Evolutionary conservation across 37 sponge, comb jelly and placozoan genomes (phyloP).

Genomic region (Spongia lamella): DNA sequence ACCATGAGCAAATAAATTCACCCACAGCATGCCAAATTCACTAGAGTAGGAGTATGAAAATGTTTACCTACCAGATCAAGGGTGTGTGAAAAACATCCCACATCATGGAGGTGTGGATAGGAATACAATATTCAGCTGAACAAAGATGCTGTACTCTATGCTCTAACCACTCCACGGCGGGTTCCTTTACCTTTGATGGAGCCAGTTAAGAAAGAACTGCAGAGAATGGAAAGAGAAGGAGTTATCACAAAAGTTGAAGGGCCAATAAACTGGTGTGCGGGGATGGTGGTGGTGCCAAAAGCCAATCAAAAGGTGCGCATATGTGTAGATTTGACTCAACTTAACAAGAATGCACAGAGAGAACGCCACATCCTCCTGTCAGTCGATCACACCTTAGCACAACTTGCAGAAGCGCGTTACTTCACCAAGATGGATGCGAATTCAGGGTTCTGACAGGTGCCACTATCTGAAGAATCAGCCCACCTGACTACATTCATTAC

Average conservation of each 20-base stretch:
- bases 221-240: conserved; percentile 5
- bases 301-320: conserved; percentile 5
- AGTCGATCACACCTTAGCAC: neutral
- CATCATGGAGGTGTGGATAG: too few species aligned
- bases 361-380: neutral
- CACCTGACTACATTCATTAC: conserved; percentile 20
- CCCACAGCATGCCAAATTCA: too few species aligned
- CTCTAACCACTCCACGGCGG: neutral
- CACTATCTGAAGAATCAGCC: conserved; percentile 1
- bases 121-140: too few species aligned
- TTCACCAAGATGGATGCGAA: conserved; percentile 14
- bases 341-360: conserved; percentile 18
- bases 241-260: conserved; percentile 12
- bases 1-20: too few species aligned
- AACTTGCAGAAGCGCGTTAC: neutral
- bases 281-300: conserved; percentile 22
- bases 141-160: conserved; percentile 10
- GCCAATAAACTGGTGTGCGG: conserved; percentile 29
- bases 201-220: conserved; percentile 7
- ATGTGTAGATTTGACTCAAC: too few species aligned
- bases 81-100: too few species aligned
- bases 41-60: too few species aligned
- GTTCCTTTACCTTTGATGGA: neutral
- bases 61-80: too few species aligned
- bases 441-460: conserved; percentile 18